Evolutionary conservation across 1,140 invertebrate species (phyloP).

Genomic region (Lasaia peninsularis): DNA sequence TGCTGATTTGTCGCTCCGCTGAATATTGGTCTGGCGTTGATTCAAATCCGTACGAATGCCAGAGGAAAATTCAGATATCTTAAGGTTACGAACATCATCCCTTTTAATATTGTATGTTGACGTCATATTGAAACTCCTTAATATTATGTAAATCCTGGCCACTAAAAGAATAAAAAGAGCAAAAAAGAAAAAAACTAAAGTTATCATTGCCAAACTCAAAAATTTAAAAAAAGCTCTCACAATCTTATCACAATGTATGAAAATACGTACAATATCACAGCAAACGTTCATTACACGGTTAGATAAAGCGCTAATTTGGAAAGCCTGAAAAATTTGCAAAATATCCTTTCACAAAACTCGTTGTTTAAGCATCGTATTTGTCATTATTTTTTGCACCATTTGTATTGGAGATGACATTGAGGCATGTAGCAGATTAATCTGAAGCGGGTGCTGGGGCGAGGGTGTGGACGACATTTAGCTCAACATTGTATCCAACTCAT

Average conservation of each 20-base stretch:
- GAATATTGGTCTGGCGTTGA: constrained; percentile 71
- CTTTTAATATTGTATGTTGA: background rate
- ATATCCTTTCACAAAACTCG: background rate
- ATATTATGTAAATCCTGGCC: too few species aligned
- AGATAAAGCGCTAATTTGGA: too few species aligned
- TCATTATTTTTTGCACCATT: constrained; percentile 54
- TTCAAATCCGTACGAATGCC: constrained; percentile 65
- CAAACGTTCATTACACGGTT: too few species aligned
- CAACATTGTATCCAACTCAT: constrained; percentile 48
- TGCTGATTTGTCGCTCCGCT: constrained; percentile 73
- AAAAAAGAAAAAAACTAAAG: too few species aligned
- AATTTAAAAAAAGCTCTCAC: too few species aligned
- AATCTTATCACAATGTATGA: too few species aligned
- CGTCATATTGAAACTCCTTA: constrained; percentile 7
- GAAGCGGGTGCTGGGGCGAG: constrained; percentile 21
- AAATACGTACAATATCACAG: too few species aligned
- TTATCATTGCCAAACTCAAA: too few species aligned
- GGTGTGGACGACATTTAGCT: constrained; percentile 40
- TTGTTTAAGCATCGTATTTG: constrained; percentile 38
- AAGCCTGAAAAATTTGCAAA: constrained; percentile 13
- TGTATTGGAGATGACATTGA: constrained; percentile 59
- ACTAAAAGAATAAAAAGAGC: too few species aligned
- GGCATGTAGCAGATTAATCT: constrained; percentile 62
- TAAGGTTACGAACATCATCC: constrained; percentile 12
- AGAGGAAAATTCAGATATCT: constrained; percentile 40